phyloP scores from a whole-genome alignment of 1,140 invertebrate species.

The Pogonomyrmex barbatus region DNA sequence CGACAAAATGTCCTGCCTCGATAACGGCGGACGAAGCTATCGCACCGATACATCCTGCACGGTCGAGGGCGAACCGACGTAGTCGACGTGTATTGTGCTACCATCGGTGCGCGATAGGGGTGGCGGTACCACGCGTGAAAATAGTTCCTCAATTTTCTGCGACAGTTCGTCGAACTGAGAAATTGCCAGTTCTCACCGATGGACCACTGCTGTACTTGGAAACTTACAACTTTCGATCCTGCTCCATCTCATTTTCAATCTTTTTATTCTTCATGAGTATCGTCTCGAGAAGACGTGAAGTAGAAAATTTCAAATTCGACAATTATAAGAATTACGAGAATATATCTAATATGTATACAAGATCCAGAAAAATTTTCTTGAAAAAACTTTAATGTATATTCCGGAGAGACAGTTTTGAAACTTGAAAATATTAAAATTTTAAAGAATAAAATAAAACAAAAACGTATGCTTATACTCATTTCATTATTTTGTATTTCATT shows the following conservation, averaged over 20 bases:
- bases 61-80: slow-evolving; percentile 44
- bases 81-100: slow-evolving; percentile 61
- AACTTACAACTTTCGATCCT: slow-evolving; percentile 66
- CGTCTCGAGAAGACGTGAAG: neutral
- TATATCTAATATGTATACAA: neutral
- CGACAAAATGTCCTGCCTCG: slow-evolving; percentile 9
- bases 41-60: slow-evolving; percentile 29
- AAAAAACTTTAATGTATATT: neutral
- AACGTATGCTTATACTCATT: too few species aligned
- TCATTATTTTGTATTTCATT: neutral
- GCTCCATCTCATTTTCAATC: slow-evolving; percentile 64
- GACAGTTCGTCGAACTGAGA: slow-evolving; percentile 72
- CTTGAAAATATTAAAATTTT: neutral
- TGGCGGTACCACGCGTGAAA: slow-evolving; percentile 74
- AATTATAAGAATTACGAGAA: neutral
- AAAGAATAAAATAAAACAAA: neutral
- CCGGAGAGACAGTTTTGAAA: neutral
- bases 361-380: neutral
- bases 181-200: slow-evolving; percentile 73
- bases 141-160: slow-evolving; percentile 81
- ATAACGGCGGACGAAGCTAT: slow-evolving; percentile 33
- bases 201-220: slow-evolving; percentile 69
- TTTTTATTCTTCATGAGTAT: neutral
- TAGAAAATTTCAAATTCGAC: slow-evolving; percentile 27
- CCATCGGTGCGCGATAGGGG: slow-evolving; percentile 54